A percentile compares a stretch with the other conserved stretches of the same genome.
Conservation (phyloP, 2,113 vertebrate genomes). For the Tragulus kanchil region DNA sequence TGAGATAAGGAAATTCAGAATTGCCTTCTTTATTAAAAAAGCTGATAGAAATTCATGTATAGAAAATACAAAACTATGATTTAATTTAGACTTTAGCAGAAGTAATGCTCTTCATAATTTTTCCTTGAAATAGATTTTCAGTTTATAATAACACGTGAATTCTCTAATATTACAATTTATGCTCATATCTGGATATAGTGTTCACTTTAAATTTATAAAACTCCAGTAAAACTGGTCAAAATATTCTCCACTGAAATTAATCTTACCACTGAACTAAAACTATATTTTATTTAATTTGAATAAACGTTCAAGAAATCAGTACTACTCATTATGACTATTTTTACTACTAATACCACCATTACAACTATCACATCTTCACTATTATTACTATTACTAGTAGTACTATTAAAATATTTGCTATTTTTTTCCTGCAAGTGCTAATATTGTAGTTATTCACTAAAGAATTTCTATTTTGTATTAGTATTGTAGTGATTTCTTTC, state of each 20-base stretch:
- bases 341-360: background rate
- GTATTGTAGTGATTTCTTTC: background rate
- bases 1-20: background rate
- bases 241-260: background rate
- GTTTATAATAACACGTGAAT: background rate
- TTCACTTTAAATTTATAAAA: background rate
- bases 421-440: background rate
- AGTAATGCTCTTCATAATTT: background rate
- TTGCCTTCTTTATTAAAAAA: background rate
- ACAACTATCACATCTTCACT: background rate
- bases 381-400: background rate
- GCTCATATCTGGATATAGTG: background rate
- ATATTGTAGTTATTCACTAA: background rate
- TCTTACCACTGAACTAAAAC: background rate
- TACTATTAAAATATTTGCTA: background rate
- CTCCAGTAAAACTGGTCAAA: background rate
- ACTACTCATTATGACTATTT: background rate
- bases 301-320: background rate
- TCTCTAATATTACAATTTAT: background rate
- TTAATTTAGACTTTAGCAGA: background rate
- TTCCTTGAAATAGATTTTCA: background rate
- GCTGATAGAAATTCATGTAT: background rate
- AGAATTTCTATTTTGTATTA: background rate
- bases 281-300: background rate
- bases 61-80: background rate